phyloP scores from a whole-genome alignment of 2,888 invertebrate genomes.

The Napeogenes inachia region DNA sequence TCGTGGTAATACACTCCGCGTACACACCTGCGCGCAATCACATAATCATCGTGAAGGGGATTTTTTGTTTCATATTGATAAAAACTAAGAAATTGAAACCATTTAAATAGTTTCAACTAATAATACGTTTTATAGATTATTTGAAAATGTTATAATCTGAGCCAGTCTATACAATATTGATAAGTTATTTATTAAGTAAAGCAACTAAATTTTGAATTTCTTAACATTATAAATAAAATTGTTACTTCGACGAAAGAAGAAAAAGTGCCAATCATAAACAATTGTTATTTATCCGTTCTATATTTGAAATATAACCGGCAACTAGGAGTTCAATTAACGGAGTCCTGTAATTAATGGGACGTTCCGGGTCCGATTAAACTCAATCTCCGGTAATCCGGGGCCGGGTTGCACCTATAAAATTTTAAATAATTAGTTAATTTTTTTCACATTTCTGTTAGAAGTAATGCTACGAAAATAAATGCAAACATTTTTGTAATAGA shows the following conservation, averaged over 20 bases:
- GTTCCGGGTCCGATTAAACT: constrained; percentile 68
- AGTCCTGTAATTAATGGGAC: constrained; percentile 69
- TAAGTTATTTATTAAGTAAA: no score
- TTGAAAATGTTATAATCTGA: no score
- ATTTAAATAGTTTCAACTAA: neutral
- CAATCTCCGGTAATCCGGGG: constrained; percentile 73
- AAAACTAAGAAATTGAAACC: constrained; percentile 1
- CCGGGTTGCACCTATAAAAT: constrained; percentile 28
- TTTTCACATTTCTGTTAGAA: no score
- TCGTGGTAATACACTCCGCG: constrained; percentile 58
- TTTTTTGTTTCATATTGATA: constrained; percentile 31
- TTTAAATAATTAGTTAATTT: constrained; percentile 26
- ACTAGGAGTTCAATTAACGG: constrained; percentile 69
- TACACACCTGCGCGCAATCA: constrained; percentile 68
- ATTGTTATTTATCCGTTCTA: constrained; percentile 39
- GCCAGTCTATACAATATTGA: no score
- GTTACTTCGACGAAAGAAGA: neutral
- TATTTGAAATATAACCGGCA: constrained; percentile 66
- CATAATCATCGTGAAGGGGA: constrained; percentile 39
- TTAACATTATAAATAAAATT: neutral
- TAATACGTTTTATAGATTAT: no score
- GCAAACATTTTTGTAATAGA: no score
- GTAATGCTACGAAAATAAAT: no score
- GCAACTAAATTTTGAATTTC: no score
- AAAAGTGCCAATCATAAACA: neutral